Evolutionary conservation across 2,888 invertebrate species (phyloP).

Genomic region (Plagiodera versicolora): DNA sequence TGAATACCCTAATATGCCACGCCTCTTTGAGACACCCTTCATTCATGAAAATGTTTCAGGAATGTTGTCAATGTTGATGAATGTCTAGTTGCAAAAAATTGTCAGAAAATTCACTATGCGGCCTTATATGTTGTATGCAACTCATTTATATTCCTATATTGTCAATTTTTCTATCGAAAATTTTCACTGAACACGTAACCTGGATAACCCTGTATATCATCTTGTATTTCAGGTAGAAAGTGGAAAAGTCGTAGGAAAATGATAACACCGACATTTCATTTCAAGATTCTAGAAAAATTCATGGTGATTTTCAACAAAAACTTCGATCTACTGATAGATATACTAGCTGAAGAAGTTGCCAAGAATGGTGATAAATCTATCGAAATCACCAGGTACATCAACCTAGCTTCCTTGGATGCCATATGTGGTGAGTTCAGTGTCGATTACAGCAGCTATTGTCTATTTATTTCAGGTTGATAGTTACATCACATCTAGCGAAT

Average conservation of each 20-base stretch:
- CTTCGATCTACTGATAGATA: slow-evolving; percentile 38
- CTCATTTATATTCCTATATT: too few species aligned
- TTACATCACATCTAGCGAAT: too few species aligned
- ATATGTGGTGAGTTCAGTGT: slow-evolving; percentile 43
- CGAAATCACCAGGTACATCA: slow-evolving; percentile 37
- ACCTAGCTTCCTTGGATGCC: slow-evolving; percentile 39
- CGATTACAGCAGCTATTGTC: too few species aligned
- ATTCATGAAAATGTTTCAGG: too few species aligned
- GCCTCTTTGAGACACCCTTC: too few species aligned
- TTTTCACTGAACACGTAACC: not conserved
- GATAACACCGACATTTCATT: slow-evolving; percentile 46
- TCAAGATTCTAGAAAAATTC: slow-evolving; percentile 42
- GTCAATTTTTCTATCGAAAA: too few species aligned
- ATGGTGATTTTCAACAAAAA: slow-evolving; percentile 40
- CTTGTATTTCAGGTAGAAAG: slow-evolving; percentile 35
- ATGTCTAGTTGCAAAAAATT: too few species aligned
- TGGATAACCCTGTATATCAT: not conserved
- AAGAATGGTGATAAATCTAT: slow-evolving; percentile 29
- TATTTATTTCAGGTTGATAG: too few species aligned
- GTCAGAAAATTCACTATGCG: too few species aligned
- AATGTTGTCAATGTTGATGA: too few species aligned
- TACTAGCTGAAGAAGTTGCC: slow-evolving; percentile 32
- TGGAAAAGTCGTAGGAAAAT: slow-evolving; percentile 44
- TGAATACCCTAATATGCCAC: too few species aligned
- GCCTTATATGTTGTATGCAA: too few species aligned